Conservation (phyloP, 2,113 vertebrate species). For the Triplophysa siluroides region DNA sequence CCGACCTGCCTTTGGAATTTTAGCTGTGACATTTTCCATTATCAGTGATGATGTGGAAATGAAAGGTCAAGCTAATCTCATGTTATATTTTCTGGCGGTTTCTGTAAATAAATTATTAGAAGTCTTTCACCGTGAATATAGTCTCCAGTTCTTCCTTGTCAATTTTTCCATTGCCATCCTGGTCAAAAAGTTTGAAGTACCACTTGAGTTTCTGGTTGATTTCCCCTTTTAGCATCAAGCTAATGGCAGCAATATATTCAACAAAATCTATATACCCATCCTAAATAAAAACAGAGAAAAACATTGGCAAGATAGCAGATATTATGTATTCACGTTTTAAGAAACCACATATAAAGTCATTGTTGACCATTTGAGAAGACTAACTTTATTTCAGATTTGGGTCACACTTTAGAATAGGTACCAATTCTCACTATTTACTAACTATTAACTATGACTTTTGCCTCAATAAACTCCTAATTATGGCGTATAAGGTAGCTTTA, state of each 20-base stretch:
- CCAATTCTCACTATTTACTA: too few species aligned
- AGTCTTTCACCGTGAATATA: constrained; percentile 79
- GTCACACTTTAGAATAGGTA: too few species aligned
- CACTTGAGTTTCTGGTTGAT: constrained; percentile 92
- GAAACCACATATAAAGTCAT: not conserved
- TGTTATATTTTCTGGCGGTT: not conserved
- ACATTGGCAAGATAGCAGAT: not conserved
- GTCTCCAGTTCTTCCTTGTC: constrained; percentile 87
- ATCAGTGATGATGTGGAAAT: not conserved
- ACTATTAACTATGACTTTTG: too few species aligned
- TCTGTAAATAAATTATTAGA: too few species aligned
- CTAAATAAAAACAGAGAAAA: constrained; percentile 60
- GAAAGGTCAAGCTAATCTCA: not conserved
- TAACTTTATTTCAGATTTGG: too few species aligned
- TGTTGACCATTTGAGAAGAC: not conserved
- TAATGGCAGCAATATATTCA: constrained; percentile 89
- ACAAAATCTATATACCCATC: constrained; percentile 91
- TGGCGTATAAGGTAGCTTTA: too few species aligned
- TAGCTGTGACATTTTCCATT: not conserved
- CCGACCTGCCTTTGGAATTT: not conserved
- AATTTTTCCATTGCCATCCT: constrained; percentile 88
- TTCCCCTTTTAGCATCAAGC: constrained; percentile 85
- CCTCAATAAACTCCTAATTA: too few species aligned
- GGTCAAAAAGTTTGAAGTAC: constrained; percentile 93
- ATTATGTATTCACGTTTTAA: not conserved